phyloP scores from a whole-genome alignment of 2,888 invertebrate species.

The Geotrupes spiniger region DNA sequence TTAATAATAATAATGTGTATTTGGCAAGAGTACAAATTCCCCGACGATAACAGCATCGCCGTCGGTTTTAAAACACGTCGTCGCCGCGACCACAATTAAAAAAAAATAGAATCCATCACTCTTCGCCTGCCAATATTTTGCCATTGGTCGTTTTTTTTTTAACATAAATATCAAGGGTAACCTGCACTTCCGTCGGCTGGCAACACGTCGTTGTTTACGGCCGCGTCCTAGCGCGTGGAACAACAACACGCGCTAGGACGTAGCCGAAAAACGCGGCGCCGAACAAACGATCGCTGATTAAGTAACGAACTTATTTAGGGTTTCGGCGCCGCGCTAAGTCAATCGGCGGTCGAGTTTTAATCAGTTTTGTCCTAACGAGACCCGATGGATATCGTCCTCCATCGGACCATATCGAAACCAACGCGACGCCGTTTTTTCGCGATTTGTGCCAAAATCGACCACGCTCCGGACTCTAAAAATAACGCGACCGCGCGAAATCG shows the following conservation, averaged over 20 bases:
- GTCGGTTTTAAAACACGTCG: conserved; percentile 9
- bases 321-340: conserved; percentile 15
- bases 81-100: background rate
- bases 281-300: background rate
- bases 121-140: conserved; percentile 10
- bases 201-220: conserved; percentile 6
- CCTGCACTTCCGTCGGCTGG: background rate
- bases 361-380: conserved; percentile 20
- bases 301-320: conserved; percentile 17
- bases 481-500: background rate
- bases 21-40: background rate
- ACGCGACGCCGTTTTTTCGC: conserved; percentile 10
- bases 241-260: conserved; percentile 7
- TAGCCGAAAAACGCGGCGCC: conserved; percentile 8
- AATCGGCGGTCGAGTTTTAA: conserved; percentile 18
- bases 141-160: conserved; percentile 9
- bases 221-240: no score
- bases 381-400: conserved; percentile 12
- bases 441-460: conserved; percentile 1
- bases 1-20: background rate
- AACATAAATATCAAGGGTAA: conserved; percentile 12
- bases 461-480: conserved; percentile 8
- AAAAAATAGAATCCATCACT: background rate
- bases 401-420: background rate
- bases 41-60: no score